phyloP scores from a whole-genome alignment of 37 sponge, comb jelly and placozoan genomes.

The Crambe crambe region DNA sequence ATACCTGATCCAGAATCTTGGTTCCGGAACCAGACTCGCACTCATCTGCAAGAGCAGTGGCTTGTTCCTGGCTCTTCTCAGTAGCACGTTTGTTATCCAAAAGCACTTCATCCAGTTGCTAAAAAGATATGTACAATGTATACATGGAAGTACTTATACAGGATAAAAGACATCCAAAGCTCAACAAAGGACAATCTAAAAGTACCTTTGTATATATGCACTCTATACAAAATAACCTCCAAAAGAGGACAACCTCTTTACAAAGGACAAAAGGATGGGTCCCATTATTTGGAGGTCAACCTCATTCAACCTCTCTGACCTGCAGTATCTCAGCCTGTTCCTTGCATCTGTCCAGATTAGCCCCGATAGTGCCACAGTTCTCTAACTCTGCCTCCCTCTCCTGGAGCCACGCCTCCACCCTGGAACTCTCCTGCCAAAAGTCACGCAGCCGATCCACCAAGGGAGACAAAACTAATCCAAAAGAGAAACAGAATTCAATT shows the following conservation, averaged over 20 bases:
- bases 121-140: background rate
- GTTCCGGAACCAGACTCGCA: conserved; percentile 15
- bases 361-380: conserved; percentile 59
- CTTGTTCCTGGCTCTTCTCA: conserved; percentile 13
- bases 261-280: too few relatives aligned
- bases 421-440: background rate
- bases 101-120: conserved; percentile 30
- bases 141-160: too few relatives aligned
- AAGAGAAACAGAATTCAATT: background rate
- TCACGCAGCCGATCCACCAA: conserved; percentile 16
- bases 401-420: conserved; percentile 34
- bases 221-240: too few relatives aligned
- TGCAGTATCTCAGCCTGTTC: conserved; percentile 52
- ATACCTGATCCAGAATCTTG: background rate
- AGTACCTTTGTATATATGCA: too few relatives aligned
- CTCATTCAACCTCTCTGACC: too few relatives aligned
- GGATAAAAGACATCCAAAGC: too few relatives aligned
- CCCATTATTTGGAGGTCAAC: too few relatives aligned
- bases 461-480: conserved; percentile 12
- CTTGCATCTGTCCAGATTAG: conserved; percentile 39
- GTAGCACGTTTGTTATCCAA: conserved; percentile 15
- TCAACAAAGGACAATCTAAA: too few relatives aligned
- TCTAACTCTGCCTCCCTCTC: conserved; percentile 23
- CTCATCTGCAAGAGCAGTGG: background rate
- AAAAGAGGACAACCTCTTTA: too few relatives aligned